Conservation (phyloP, 1,140 invertebrate genomes). For the Eubasilissa regina region DNA sequence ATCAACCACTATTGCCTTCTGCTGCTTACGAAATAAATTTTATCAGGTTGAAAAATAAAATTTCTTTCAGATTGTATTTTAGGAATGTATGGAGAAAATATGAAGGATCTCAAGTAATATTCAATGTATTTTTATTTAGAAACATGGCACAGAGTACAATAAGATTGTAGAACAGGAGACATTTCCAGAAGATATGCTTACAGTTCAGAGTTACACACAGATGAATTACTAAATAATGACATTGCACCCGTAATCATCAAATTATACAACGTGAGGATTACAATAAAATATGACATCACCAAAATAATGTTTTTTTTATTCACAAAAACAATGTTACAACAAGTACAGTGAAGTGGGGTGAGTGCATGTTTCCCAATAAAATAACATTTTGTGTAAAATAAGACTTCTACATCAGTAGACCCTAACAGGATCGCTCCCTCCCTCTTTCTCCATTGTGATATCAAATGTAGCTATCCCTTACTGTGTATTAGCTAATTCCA, state of each 20-base stretch:
- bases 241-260: too few relatives aligned
- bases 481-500: constrained; percentile 46
- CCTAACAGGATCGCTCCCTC: neutral
- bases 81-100: too few relatives aligned
- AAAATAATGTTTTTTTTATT: constrained; percentile 18
- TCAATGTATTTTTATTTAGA: constrained; percentile 59
- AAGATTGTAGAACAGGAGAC: constrained; percentile 25
- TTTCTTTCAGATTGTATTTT: too few relatives aligned
- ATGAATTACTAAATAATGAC: neutral
- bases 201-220: neutral
- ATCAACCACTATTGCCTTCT: too few relatives aligned
- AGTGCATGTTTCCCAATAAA: constrained; percentile 57
- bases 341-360: neutral
- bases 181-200: constrained; percentile 6
- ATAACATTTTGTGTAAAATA: constrained; percentile 57
- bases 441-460: constrained; percentile 15
- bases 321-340: neutral
- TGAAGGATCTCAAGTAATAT: constrained; percentile 7
- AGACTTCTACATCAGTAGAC: constrained; percentile 49
- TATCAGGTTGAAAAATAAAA: too few relatives aligned
- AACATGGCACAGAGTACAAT: constrained; percentile 56
- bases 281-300: neutral
- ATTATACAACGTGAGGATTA: neutral
- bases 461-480: constrained; percentile 38
- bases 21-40: too few relatives aligned